Evolutionary conservation across 2,797 vertebrate genomes (phyloP).

Genomic region (Cercopithecus mitis): DNA sequence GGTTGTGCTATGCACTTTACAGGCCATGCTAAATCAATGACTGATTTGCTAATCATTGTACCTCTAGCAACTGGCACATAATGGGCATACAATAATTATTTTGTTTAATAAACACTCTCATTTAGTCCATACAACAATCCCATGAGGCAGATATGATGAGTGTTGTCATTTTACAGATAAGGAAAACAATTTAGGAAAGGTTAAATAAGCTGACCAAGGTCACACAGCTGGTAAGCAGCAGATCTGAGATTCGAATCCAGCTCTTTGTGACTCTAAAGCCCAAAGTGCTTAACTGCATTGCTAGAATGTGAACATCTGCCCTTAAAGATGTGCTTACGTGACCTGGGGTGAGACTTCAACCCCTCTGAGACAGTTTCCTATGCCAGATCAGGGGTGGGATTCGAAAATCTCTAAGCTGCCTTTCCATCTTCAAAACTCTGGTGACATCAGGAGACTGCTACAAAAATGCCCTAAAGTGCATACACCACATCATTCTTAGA

Average conservation of each 20-base stretch:
- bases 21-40: not conserved
- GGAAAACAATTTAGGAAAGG: not conserved
- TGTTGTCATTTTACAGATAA: not conserved
- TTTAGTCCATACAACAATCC: not conserved
- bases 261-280: not conserved
- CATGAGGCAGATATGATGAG: not conserved
- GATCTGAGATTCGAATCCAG: conserved; percentile 26
- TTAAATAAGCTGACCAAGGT: not conserved
- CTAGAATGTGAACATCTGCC: conserved; percentile 22
- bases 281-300: not conserved
- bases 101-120: not conserved
- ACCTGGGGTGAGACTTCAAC: not conserved
- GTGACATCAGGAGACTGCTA: not conserved
- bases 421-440: not conserved
- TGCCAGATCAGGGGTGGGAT: not conserved
- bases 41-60: not conserved
- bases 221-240: not conserved
- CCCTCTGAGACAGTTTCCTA: not conserved
- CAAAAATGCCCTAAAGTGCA: not conserved
- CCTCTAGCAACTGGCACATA: not conserved
- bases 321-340: not conserved
- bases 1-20: not conserved
- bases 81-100: not conserved
- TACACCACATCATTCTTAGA: not conserved
- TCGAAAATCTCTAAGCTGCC: not conserved